Base-by-base conservation (phyloP, 2,797 vertebrate genomes). In the Etheostoma perlongum region DNA sequence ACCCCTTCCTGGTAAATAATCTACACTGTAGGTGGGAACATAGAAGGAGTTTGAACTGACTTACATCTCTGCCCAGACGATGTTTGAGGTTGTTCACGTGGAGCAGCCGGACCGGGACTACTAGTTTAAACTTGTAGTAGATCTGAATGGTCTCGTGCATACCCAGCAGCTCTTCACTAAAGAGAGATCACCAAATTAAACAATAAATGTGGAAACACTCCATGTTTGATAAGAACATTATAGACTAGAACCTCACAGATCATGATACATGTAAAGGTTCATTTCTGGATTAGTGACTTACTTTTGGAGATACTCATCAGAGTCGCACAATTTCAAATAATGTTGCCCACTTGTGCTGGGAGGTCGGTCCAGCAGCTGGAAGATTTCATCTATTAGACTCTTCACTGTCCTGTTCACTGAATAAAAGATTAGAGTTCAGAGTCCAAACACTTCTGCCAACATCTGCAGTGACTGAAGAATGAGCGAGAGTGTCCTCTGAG, bases 301-400 rank as follows among this genome's bases (percentile, higher is more conserved):
- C 95, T 91, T 95, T 18, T 47, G 88, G 55, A 95, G 93, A 61
- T 83, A 93, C 79, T 95, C 93, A 14, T 95, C 92, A 2, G 92
- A 88, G 80, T 94, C 68, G 1, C 94, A 95, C 36, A 95, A 76
- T 67, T 95, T 95, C 3, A 95, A 81, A 48, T 94, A 64, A 36
- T 87, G 90, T 23, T 77, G 44, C 1, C 36, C 79, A 2, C 15
- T 62, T 1, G 52, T 14, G 15, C 13, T 6, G 11, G 47, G 51
- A 3, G 60, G 3, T n/a, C 72, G 25, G 19, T 92, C 90, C 33
- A 94, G 74, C 65, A 93, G 72, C 46, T 66, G 67, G 52, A 91
- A 72, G 57, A 93, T 61, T n/a, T 87, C 61, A 53, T 89, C 79
- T 2, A 95, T 92, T 75, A 95, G 81, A 73, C 76, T 88, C 72